phyloP scores from a whole-genome alignment of 2,888 invertebrate genomes.

The Baronia brevicornis region DNA sequence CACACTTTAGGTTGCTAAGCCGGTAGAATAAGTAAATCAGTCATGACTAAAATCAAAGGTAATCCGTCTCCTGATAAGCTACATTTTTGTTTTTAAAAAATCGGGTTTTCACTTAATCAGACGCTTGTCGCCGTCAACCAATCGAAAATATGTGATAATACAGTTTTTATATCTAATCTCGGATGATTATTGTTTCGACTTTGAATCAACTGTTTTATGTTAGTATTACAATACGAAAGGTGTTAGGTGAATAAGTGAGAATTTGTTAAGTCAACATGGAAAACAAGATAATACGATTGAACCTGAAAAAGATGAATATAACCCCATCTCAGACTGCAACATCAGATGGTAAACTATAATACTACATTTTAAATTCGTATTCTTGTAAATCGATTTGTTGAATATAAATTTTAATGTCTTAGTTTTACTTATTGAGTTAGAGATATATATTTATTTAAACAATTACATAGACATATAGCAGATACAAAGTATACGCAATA shows the following conservation, averaged over 20 bases:
- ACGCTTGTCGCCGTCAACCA: slow-evolving; percentile 11
- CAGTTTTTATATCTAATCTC: slow-evolving; percentile 48
- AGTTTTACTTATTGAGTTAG: too few relatives aligned
- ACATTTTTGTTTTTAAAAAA: background rate
- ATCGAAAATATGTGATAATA: slow-evolving; percentile 33
- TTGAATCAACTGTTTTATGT: slow-evolving; percentile 39
- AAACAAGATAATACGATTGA: slow-evolving; percentile 37
- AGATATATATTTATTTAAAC: too few relatives aligned
- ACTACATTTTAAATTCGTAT: slow-evolving; percentile 6
- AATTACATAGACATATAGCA: too few relatives aligned
- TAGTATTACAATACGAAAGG: slow-evolving; percentile 31
- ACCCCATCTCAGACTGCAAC: slow-evolving; percentile 35
- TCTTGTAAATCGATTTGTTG: too few relatives aligned
- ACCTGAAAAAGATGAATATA: slow-evolving; percentile 31
- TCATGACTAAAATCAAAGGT: too few relatives aligned
- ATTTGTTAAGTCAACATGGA: slow-evolving; percentile 34
- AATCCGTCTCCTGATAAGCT: background rate
- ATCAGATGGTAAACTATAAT: slow-evolving; percentile 44
- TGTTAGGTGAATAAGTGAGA: slow-evolving; percentile 22
- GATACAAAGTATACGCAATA: too few relatives aligned
- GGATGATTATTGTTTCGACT: slow-evolving; percentile 26
- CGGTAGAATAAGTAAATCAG: too few relatives aligned
- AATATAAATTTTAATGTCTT: too few relatives aligned
- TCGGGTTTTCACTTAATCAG: slow-evolving; percentile 2
- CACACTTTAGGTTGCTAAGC: too few relatives aligned